Evolutionary conservation across 2,797 vertebrate genomes (phyloP).

Genomic region (Enteromius afrohamiltoni): DNA sequence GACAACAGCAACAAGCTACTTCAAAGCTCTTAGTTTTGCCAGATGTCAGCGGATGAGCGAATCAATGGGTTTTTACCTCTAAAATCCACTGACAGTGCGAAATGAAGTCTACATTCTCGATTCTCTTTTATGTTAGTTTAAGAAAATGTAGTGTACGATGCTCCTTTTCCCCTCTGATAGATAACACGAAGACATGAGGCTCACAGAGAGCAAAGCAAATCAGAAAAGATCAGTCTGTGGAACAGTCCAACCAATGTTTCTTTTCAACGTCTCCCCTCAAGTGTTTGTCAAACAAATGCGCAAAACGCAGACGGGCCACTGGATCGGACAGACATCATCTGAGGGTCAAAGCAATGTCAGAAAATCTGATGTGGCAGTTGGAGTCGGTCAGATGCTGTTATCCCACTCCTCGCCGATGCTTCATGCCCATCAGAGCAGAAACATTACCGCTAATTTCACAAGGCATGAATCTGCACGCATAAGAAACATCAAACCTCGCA

Average conservation of each 20-base stretch:
- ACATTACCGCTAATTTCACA: constrained; percentile 5
- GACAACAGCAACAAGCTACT: constrained; percentile 12
- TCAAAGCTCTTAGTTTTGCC: constrained; percentile 24
- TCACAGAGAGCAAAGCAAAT: constrained; percentile 12
- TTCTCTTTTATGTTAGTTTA: constrained; percentile 42
- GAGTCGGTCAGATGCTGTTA: constrained; percentile 32
- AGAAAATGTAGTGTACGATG: constrained; percentile 4
- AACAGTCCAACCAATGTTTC: constrained; percentile 41
- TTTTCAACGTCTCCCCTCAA: constrained; percentile 36
- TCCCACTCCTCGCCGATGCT: neutral
- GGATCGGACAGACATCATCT: constrained; percentile 45
- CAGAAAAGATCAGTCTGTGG: constrained; percentile 46
- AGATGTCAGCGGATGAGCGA: constrained; percentile 12
- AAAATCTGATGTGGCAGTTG: constrained; percentile 43
- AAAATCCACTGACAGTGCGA: constrained; percentile 41
- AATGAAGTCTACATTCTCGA: constrained; percentile 30
- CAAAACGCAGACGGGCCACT: constrained; percentile 25
- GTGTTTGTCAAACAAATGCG: constrained; percentile 49
- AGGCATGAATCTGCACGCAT: constrained; percentile 9
- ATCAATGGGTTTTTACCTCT: constrained; percentile 18
- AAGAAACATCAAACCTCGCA: constrained; percentile 5
- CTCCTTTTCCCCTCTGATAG: constrained; percentile 14
- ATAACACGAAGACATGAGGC: constrained; percentile 2
- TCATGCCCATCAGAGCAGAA: constrained; percentile 6
- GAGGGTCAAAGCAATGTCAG: constrained; percentile 37